Conservation (phyloP, 2,888 invertebrate species). For the Dryobota labecula region DNA sequence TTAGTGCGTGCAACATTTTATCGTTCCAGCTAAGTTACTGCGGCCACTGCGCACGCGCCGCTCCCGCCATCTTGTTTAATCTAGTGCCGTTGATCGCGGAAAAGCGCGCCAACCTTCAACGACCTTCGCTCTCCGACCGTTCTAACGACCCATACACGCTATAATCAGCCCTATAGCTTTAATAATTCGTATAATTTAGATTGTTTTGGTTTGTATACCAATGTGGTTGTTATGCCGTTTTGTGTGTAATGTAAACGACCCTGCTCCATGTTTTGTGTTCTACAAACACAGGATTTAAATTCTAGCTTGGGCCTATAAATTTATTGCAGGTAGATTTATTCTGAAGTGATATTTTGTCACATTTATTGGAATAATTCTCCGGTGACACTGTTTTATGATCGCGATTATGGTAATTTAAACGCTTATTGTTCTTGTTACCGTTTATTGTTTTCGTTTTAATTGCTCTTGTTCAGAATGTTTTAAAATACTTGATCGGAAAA, state of each 20-base stretch:
- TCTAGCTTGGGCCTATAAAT: slow-evolving; percentile 84
- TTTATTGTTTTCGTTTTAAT: slow-evolving; percentile 53
- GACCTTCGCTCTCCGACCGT: slow-evolving; percentile 90
- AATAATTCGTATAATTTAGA: slow-evolving; percentile 50
- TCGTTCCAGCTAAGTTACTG: slow-evolving; percentile 76
- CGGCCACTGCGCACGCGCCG: slow-evolving; percentile 88
- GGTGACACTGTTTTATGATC: slow-evolving; percentile 70
- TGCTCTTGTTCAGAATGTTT: slow-evolving; percentile 34
- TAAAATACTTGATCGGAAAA: slow-evolving; percentile 34
- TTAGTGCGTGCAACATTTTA: slow-evolving; percentile 78
- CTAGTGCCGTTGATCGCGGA: slow-evolving; percentile 90
- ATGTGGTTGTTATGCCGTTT: slow-evolving; percentile 61
- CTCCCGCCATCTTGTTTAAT: slow-evolving; percentile 90
- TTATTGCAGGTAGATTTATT: slow-evolving; percentile 80
- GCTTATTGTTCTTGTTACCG: slow-evolving; percentile 57
- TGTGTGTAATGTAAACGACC: slow-evolving; percentile 67
- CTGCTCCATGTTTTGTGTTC: slow-evolving; percentile 80
- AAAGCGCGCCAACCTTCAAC: slow-evolving; percentile 90
- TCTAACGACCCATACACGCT: slow-evolving; percentile 74
- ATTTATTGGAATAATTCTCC: slow-evolving; percentile 76
- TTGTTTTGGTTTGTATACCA: slow-evolving; percentile 60
- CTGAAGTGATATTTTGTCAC: slow-evolving; percentile 84
- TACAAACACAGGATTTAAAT: slow-evolving; percentile 83
- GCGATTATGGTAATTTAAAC: slow-evolving; percentile 64
- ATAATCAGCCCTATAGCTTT: slow-evolving; percentile 64